Evolutionary conservation across 2,797 vertebrate species (phyloP), one percentile per base, ranked within the genome.

Genomic region (Danio albolineatus): DNA sequence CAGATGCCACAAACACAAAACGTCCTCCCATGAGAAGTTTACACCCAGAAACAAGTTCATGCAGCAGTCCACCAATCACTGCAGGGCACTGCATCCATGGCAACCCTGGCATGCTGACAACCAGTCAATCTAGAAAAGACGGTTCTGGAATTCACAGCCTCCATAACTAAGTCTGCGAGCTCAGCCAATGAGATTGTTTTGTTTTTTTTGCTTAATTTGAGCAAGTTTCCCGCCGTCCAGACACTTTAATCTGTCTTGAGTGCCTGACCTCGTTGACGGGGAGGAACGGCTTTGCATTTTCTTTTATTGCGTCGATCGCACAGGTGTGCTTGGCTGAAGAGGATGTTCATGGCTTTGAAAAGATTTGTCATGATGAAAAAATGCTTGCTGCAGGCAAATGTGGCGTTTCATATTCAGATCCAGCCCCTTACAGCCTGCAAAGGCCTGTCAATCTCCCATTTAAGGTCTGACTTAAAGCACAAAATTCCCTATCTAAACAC

Each of bases 11-110:
- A 62, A 46, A 72, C 49, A 78, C 64, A 77, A 69, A 59, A 71
- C 38, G 65, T 71, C 76, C 61, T 78, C 57, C 46, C 72, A 44
- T 69, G 49, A 67, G 48, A 79, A 83, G 72, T 83, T 82, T 79
- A 66, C 78, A 83, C 81, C 84, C 84, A 83, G 61, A 85, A 84
- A 82, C 82, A 81, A 83, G 84, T 83, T 84, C 76, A 82, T 76
- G 80, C 85, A 79, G 77, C 80, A 39, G 62, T 78, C 73, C 73
- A 81, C 77, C 82, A 70, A 74, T 84, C 80, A 74, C 82, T 51
- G 66, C 70, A 73, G 85, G 82, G 82, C 78, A 73, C 61, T 17
- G 73, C 77, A 73, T 60, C 85, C 82, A 84, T 77, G 80, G 77
- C 80, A 84, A 84, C 85, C 70, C 71, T 86, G 85, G 85, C 80